These are phyloP conservation scores for Phymanthus crucifer DNA, from an alignment of 92 coral and sea anemone species.

Conservation along the genomic window DNA sequence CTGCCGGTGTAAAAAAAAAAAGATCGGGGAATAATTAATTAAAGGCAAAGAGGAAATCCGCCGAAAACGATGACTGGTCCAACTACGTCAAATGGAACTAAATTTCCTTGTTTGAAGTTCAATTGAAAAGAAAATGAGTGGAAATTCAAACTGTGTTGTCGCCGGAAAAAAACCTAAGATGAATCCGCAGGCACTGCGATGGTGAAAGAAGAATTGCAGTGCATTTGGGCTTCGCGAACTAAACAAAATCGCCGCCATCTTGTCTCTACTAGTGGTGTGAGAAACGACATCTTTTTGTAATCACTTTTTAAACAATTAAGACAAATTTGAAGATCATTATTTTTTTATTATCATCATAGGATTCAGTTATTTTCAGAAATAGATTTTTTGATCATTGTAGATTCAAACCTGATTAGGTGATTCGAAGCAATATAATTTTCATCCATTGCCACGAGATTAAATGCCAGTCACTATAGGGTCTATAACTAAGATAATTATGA, in stretches of 20 bases:
- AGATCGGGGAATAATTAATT: neutral
- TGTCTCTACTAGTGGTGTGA: neutral
- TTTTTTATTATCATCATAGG: neutral
- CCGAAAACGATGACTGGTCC: neutral
- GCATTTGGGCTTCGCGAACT: neutral
- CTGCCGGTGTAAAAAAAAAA: neutral
- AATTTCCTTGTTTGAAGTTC: neutral
- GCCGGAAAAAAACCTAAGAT: neutral
- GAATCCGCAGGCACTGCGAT: neutral
- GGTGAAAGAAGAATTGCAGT: neutral
- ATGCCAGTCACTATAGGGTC: neutral
- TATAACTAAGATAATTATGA: neutral
- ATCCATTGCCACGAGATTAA: too few species aligned
- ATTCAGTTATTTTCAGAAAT: neutral
- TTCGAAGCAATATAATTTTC: neutral
- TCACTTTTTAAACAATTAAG: neutral
- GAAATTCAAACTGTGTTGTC: neutral
- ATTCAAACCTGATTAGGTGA: too few species aligned
- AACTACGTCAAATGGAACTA: neutral
- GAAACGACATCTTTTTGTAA: neutral
- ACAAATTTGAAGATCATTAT: neutral
- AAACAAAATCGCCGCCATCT: neutral
- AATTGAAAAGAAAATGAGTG: neutral
- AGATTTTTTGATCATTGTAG: neutral
- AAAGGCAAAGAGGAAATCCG: constrained; percentile 1